Conservation (phyloP, 2,113 vertebrate species). For the Pomatorhinus ruficollis region DNA sequence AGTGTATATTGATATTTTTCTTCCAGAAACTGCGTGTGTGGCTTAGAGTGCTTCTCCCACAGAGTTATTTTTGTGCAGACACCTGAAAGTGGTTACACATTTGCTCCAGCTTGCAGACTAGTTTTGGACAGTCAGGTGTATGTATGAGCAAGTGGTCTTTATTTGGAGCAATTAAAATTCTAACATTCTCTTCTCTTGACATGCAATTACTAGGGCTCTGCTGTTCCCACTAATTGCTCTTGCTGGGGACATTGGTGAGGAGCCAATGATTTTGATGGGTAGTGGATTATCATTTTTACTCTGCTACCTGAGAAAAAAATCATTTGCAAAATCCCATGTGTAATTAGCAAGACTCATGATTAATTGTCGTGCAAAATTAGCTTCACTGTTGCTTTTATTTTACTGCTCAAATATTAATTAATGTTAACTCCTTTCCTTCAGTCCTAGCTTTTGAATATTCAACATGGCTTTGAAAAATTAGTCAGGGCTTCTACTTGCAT, state of each 20-base stretch:
- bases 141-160: conserved; percentile 86
- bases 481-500: conserved; percentile 80
- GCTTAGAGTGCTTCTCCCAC: conserved; percentile 57
- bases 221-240: conserved; percentile 96
- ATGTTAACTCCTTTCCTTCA: conserved; percentile 95
- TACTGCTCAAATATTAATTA: conserved; percentile 99
- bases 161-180: conserved; percentile 94
- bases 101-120: conserved; percentile 77
- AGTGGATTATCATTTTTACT: conserved; percentile 93
- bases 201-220: conserved; percentile 92
- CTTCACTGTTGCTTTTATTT: conserved; percentile 98
- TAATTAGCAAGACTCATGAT: conserved; percentile 99
- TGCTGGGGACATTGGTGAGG: conserved; percentile 93
- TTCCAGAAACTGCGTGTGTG: conserved; percentile 64
- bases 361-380: conserved; percentile 99
- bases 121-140: conserved; percentile 86
- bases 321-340: conserved; percentile 99
- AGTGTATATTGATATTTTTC: conserved; percentile 79
- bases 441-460: conserved; percentile 96
- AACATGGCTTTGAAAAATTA: conserved; percentile 92
- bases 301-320: conserved; percentile 93
- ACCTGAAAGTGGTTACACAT: conserved; percentile 85
- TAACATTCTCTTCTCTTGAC: conserved; percentile 89
- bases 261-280: conserved; percentile 96
- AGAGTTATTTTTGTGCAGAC: conserved; percentile 87